Evolutionary conservation across 2,797 vertebrate species (phyloP).

Genomic region (Prionace glauca): DNA sequence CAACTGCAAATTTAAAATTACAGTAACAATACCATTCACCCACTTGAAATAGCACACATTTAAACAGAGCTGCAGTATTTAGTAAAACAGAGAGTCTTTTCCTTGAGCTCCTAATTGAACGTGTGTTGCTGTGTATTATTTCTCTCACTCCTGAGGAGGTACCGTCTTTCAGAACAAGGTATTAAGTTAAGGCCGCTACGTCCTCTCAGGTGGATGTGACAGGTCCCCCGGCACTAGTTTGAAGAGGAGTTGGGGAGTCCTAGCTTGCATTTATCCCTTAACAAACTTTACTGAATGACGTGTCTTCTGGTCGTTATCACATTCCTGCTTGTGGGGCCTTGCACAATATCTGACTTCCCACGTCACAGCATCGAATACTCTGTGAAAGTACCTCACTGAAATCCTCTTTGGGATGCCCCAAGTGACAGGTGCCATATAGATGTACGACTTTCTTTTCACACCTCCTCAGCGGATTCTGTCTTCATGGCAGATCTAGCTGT

Average conservation of each 20-base stretch:
- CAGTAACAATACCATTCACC: background rate
- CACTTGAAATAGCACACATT: background rate
- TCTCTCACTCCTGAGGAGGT: background rate
- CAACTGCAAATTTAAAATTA: slow-evolving; percentile 9
- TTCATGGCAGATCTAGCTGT: background rate
- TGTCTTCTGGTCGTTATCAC: background rate
- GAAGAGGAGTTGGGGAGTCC: background rate
- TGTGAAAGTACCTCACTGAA: background rate
- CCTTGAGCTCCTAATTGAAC: background rate
- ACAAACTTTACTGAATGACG: background rate
- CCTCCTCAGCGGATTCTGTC: background rate
- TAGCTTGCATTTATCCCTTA: background rate
- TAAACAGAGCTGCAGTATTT: background rate
- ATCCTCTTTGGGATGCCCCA: background rate
- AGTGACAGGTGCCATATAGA: background rate
- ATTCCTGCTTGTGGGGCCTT: background rate
- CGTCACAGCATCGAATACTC: background rate
- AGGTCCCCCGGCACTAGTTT: too few relatives aligned
- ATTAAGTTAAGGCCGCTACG: background rate
- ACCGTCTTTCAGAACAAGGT: background rate
- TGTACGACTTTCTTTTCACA: background rate
- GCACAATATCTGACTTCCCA: background rate
- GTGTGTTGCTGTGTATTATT: background rate
- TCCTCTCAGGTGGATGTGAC: background rate
- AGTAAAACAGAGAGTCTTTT: background rate